Evolutionary conservation across 2,113 vertebrate species (phyloP), one percentile per base, ranked within the genome.

Genomic region (Sitta europaea): DNA sequence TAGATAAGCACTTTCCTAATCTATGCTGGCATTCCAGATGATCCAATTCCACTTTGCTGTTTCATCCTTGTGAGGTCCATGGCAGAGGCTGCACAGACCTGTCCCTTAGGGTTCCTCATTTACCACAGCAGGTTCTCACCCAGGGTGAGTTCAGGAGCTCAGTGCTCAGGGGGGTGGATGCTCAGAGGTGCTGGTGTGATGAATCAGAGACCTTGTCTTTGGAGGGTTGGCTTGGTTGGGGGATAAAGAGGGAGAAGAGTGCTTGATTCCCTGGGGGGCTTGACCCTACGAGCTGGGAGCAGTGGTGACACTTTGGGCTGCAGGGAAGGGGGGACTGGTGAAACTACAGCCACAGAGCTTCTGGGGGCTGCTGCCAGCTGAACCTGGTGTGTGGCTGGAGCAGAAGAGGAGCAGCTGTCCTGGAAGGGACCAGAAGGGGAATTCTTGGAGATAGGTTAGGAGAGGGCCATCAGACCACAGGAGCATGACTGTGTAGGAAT

Each of bases 401-500:
- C 35, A 63, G 67, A 31, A 50, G 22, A 36, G 25, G 25, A 47
- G 22, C 33, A 87, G 20, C 25, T 73, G 16, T 61, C 42, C 21
- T 59, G 24, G 16, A 77, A 65, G 15, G 71, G 47, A 45, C 31
- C 11, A 47, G 67, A 72, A 73, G 28, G 23, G 38, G n/a, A n/a
- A 29, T 90, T 70, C 45, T 55, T 57, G n/a, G 65, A 58, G 29
- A 38, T 48, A 42, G 25, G 4, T n/a, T 58, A 63, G 48, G 57
- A 84, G 50, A 61, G 63, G 29, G 21, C 33, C 33, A 20, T 59
- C 45, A 55, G 25, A 73, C 40, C 36, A 71, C 74, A 53, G 28
- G 28, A 5, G 0, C 24, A 9, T 0, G 0, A 14, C 29, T 51
- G 0, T 57, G 73, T 18, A 61, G 77, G 19, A 68, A 61, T 42